Conservation (phyloP, 1,140 invertebrate genomes). For the Cylas formicarius region DNA sequence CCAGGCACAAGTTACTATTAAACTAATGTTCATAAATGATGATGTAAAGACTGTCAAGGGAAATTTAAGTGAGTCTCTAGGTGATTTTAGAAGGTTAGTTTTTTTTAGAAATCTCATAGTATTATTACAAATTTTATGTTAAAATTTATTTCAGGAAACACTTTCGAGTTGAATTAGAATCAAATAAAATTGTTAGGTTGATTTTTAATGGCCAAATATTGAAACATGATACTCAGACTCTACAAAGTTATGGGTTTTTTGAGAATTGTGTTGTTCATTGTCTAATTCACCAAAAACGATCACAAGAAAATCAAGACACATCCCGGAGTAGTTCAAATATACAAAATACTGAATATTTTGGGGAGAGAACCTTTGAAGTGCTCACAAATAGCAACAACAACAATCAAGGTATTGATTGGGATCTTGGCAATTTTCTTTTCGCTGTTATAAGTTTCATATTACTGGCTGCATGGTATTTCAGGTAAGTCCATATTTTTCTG, state of each 20-base stretch:
- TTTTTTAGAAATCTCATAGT: background rate
- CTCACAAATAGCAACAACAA: slow-evolving; percentile 26
- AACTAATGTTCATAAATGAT: slow-evolving; percentile 82
- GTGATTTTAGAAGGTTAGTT: slow-evolving; percentile 77
- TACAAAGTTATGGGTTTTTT: slow-evolving; percentile 70
- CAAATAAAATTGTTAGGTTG: slow-evolving; percentile 70
- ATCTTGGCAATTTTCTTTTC: slow-evolving; percentile 39
- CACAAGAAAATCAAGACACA: too few relatives aligned
- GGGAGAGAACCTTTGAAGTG: slow-evolving; percentile 2
- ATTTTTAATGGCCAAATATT: slow-evolving; percentile 85
- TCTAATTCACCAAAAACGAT: slow-evolving; percentile 59
- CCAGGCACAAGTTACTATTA: slow-evolving; percentile 58
- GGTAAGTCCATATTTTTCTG: slow-evolving; percentile 26
- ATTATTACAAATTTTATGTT: slow-evolving; percentile 2
- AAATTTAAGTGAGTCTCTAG: slow-evolving; percentile 64
- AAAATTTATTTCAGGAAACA: slow-evolving; percentile 58
- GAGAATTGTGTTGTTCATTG: slow-evolving; percentile 86
- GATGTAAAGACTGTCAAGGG: slow-evolving; percentile 74
- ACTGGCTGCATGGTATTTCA: slow-evolving; percentile 39
- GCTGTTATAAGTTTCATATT: slow-evolving; percentile 34
- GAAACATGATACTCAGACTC: slow-evolving; percentile 63
- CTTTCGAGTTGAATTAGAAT: slow-evolving; percentile 68
- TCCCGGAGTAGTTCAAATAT: background rate
- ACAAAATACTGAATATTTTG: slow-evolving; percentile 5
- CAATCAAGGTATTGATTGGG: slow-evolving; percentile 37